These are phyloP conservation scores for Cephus spinipes DNA, from an alignment of 2,888 invertebrate species.

Conservation along the genomic window DNA sequence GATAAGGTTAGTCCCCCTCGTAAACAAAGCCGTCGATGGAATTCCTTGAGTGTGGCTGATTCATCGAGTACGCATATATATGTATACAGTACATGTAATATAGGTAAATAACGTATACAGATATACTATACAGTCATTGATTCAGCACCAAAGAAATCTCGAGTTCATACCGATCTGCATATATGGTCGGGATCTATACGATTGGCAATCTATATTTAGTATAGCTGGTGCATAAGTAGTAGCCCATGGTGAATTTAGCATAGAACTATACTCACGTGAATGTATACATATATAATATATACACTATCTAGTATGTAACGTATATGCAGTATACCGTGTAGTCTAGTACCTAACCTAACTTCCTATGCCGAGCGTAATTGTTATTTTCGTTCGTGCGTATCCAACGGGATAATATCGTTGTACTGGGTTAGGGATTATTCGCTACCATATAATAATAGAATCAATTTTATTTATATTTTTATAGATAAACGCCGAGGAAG, in stretches of 20 bases:
- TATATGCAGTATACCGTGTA: not conserved
- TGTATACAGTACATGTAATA: not conserved
- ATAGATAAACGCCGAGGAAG: constrained; percentile 52
- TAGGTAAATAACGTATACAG: not conserved
- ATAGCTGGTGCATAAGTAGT: not conserved
- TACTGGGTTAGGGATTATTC: not conserved
- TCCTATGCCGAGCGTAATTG: not conserved
- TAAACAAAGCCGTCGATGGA: not conserved
- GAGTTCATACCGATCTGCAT: not conserved
- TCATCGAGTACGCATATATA: not conserved
- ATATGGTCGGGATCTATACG: not conserved
- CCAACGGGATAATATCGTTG: not conserved
- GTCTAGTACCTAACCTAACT: not conserved
- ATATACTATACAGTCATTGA: not conserved
- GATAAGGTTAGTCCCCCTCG: not conserved
- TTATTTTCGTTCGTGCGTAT: not conserved
- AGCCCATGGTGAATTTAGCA: not conserved
- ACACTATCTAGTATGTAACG: not conserved
- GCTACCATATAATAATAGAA: not conserved
- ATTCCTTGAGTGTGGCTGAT: not conserved
- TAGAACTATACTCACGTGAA: not conserved
- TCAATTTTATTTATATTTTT: not conserved
- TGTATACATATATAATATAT: not conserved
- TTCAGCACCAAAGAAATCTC: not conserved
- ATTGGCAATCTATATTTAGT: not conserved